phyloP scores from a whole-genome alignment of 2,797 vertebrate species.

The Sibirionetta formosa region DNA sequence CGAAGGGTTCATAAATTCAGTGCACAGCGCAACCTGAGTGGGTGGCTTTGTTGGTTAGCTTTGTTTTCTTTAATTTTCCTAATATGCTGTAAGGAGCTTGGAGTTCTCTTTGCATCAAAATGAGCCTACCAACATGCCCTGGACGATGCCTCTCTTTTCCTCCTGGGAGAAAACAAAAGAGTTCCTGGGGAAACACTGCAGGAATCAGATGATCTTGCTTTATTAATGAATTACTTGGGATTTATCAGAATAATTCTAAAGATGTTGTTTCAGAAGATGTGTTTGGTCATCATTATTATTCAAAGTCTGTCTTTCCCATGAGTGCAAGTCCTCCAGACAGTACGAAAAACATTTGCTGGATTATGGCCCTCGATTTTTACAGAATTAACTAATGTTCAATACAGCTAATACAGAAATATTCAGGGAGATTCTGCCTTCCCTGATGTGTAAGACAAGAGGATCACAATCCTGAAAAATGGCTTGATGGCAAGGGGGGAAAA shows the following conservation, averaged over 20 bases:
- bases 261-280: conserved; percentile 26
- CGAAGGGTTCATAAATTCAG: conserved; percentile 59
- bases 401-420: not conserved
- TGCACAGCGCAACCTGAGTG: not conserved
- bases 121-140: conserved; percentile 2
- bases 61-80: conserved; percentile 67
- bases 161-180: conserved; percentile 50
- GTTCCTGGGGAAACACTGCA: conserved; percentile 34
- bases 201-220: conserved; percentile 53
- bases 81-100: conserved; percentile 44
- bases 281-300: conserved; percentile 64
- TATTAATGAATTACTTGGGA: conserved; percentile 60
- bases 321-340: conserved; percentile 26
- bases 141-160: conserved; percentile 4
- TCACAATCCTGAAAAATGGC: not conserved
- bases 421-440: not conserved
- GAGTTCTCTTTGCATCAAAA: conserved; percentile 42
- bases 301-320: conserved; percentile 37
- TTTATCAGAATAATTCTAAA: conserved; percentile 54
- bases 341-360: conserved; percentile 33
- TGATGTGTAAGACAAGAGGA: not conserved
- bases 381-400: conserved; percentile 44
- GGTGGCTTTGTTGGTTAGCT: conserved; percentile 49
- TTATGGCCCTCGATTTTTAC: conserved; percentile 44
- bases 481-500: not conserved